Evolutionary conservation across 2,797 vertebrate species (phyloP).

Genomic region (Cuniculus paca): DNA sequence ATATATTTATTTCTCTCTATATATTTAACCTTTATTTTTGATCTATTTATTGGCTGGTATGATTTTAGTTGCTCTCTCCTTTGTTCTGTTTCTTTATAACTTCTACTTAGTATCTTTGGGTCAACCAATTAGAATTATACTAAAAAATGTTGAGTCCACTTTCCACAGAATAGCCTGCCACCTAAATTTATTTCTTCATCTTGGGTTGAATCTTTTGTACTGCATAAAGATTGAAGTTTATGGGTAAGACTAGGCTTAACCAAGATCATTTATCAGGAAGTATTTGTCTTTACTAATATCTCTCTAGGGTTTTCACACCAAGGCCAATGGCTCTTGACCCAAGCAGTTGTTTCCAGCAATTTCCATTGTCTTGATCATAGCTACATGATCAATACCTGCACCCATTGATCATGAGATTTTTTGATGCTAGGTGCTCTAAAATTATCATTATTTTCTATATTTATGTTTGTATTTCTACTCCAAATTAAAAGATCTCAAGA

Average conservation of each 20-base stretch:
- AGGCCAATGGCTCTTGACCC: background rate
- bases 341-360: background rate
- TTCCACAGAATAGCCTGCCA: background rate
- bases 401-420: background rate
- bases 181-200: background rate
- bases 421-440: background rate
- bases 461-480: background rate
- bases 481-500: background rate
- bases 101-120: background rate
- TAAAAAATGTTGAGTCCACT: background rate
- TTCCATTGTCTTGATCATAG: background rate
- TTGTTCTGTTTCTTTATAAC: background rate
- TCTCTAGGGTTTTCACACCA: background rate
- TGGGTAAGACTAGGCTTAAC: background rate
- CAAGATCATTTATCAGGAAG: background rate
- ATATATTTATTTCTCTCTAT: too few species aligned
- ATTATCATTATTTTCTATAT: background rate
- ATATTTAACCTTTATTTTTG: background rate
- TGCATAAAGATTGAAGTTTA: background rate
- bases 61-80: constrained; percentile 7
- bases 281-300: background rate
- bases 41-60: background rate
- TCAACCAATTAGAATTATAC: background rate
- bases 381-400: background rate
- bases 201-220: background rate